Conservation (phyloP, 2,888 invertebrate species). For the Pemphredon lugubris region DNA sequence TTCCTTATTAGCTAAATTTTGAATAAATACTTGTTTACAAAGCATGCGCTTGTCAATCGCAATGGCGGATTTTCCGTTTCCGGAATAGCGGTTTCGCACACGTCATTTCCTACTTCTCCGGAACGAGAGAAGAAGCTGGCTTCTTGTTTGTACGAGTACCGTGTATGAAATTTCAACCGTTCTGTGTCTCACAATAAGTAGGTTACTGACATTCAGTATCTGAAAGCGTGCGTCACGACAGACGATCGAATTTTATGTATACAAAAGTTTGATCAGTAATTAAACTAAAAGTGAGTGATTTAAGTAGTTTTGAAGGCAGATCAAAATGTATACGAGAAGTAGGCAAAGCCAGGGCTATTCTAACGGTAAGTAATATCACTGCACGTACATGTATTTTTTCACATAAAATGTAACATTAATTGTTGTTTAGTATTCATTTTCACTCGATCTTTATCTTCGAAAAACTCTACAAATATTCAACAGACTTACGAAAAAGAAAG, state of each 20-base stretch:
- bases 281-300: not conserved
- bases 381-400: too few species aligned
- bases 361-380: slow-evolving; percentile 49
- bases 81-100: slow-evolving; percentile 35
- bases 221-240: not conserved
- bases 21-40: too few species aligned
- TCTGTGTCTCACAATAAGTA: not conserved
- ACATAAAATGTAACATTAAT: too few species aligned
- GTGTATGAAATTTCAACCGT: not conserved
- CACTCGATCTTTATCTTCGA: too few species aligned
- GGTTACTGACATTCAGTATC: not conserved
- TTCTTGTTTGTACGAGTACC: not conserved
- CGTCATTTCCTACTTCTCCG: slow-evolving; percentile 58
- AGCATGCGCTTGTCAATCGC: not conserved
- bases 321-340: slow-evolving; percentile 62
- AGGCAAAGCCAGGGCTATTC: slow-evolving; percentile 59
- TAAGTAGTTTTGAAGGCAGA: not conserved
- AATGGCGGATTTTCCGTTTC: slow-evolving; percentile 44
- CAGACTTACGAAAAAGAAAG: slow-evolving; percentile 3
- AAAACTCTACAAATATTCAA: too few species aligned
- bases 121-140: slow-evolving; percentile 22
- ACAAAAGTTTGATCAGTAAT: not conserved
- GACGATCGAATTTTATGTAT: slow-evolving; percentile 2
- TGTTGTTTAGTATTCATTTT: too few species aligned
- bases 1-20: not conserved